Evolutionary conservation across 2,797 vertebrate genomes (phyloP).

Genomic region (Phalanger gymnotis): DNA sequence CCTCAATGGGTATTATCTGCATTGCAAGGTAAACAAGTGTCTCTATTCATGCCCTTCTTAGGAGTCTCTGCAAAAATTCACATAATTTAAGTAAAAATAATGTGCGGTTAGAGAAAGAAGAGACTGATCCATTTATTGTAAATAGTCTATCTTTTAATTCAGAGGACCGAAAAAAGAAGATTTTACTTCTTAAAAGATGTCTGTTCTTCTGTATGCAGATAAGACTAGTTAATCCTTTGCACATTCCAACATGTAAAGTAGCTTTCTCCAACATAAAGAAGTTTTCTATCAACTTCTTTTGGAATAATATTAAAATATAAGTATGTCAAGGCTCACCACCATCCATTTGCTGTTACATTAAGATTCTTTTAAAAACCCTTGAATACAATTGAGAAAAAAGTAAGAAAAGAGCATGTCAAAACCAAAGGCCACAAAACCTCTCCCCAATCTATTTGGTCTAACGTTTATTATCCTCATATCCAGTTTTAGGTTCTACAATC

Average conservation of each 20-base stretch:
- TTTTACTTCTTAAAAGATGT: not conserved
- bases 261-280: not conserved
- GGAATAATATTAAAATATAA: not conserved
- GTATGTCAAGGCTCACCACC: not conserved
- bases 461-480: not conserved
- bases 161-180: not conserved
- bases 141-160: not conserved
- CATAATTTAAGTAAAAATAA: not conserved
- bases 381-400: not conserved
- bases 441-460: rapidly evolving
- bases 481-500: not conserved
- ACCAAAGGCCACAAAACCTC: not conserved
- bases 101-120: not conserved
- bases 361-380: not conserved
- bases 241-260: not conserved
- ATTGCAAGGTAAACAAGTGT: not conserved
- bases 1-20: not conserved
- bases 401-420: rapidly evolving
- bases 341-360: not conserved
- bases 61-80: not conserved
- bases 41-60: not conserved
- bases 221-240: not conserved
- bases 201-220: too few relatives aligned
- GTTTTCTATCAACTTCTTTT: not conserved
- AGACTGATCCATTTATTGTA: not conserved